A percentile compares a stretch with the other conserved stretches of the same genome.
Evolutionary conservation across 2,888 invertebrate genomes (phyloP).

Genomic region (Dorcus hopei): DNA sequence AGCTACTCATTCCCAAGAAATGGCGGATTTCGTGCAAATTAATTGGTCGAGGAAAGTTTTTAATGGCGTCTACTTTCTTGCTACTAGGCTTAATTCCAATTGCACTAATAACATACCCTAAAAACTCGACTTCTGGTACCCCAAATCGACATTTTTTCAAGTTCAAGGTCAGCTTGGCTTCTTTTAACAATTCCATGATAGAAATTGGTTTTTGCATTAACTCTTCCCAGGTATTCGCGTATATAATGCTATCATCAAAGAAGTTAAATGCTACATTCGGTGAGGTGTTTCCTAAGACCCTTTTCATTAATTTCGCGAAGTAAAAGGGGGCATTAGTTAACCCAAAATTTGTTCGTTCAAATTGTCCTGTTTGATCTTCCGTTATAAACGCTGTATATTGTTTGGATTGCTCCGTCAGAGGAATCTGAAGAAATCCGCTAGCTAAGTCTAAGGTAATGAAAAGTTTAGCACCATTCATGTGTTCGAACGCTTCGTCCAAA

Average conservation of each 20-base stretch:
- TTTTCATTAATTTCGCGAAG: not conserved
- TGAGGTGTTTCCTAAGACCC: not conserved
- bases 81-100: too few species aligned
- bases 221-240: not conserved
- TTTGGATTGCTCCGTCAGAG: not conserved
- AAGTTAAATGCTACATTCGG: not conserved
- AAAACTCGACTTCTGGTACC: too few species aligned
- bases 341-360: constrained; percentile 10
- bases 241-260: constrained; percentile 3
- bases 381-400: constrained; percentile 19
- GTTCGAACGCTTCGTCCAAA: constrained; percentile 21
- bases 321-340: not conserved
- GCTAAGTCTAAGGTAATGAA: constrained; percentile 17
- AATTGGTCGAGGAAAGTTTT: too few species aligned
- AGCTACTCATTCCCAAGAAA: too few species aligned
- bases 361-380: constrained; percentile 31
- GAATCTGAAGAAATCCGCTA: constrained; percentile 13
- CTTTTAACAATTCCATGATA: constrained; percentile 19
- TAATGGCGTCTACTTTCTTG: too few species aligned
- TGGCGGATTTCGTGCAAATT: too few species aligned
- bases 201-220: not conserved
- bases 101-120: too few species aligned
- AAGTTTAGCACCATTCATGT: constrained; percentile 10
- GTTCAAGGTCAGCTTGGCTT: constrained; percentile 13
- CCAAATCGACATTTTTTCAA: too few species aligned